A percentile compares a stretch with the other conserved stretches of the same genome.
Evolutionary conservation across 2,113 vertebrate species (phyloP).

Genomic region (Oceanites oceanicus): DNA sequence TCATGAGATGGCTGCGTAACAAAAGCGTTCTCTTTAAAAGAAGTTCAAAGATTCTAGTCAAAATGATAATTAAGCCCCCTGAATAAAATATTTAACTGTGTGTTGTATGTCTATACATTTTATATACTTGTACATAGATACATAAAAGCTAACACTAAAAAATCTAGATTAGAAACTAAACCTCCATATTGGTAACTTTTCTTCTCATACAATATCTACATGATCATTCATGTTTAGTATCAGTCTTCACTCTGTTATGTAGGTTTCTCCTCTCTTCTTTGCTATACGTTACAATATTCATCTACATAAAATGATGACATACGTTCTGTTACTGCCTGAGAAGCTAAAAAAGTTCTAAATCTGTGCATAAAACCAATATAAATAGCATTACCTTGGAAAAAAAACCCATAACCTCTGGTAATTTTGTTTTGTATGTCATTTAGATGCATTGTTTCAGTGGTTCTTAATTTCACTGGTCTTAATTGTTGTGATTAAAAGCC

Average conservation of each 20-base stretch:
- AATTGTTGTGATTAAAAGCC: constrained; percentile 37
- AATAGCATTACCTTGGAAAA: neutral
- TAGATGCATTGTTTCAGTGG: neutral
- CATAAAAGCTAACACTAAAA: neutral
- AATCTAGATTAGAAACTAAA: neutral
- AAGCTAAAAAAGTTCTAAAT: neutral
- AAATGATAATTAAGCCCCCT: neutral
- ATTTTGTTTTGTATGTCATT: neutral
- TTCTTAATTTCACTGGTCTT: constrained; percentile 1
- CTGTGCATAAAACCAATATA: neutral
- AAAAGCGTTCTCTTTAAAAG: neutral
- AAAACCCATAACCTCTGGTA: neutral
- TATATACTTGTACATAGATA: neutral
- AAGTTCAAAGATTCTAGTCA: neutral
- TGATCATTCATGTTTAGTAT: neutral
- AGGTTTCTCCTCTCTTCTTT: neutral
- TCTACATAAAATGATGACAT: neutral
- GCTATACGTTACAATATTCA: neutral
- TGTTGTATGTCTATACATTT: neutral
- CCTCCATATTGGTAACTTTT: neutral
- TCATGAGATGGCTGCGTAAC: neutral
- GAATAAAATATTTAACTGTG: neutral
- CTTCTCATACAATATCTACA: neutral
- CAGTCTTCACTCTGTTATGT: neutral
- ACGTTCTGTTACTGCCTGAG: neutral